A percentile compares a stretch with the other conserved stretches of the same genome.
Conservation (phyloP, 1,140 invertebrate species). For the Habropoda laboriosa region DNA sequence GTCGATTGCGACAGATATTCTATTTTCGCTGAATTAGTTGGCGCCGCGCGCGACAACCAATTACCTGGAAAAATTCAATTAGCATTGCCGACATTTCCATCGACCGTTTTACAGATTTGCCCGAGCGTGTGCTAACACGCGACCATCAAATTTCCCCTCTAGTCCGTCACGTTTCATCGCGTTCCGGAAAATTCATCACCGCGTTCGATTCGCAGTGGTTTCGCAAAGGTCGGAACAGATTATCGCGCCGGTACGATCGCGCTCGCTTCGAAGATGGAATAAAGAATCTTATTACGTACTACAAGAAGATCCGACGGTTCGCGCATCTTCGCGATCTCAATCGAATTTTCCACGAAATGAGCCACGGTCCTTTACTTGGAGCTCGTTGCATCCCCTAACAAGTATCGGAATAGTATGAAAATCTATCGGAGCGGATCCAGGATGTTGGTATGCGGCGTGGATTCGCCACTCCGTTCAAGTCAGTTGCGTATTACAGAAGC, state of each 20-base stretch:
- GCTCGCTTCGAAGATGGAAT: too few species aligned
- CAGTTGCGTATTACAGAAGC: slow-evolving; percentile 58
- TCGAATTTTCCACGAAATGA: not conserved
- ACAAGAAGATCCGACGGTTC: too few species aligned
- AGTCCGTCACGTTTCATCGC: not conserved
- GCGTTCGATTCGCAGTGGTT: too few species aligned
- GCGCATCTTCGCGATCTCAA: not conserved
- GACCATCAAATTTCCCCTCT: not conserved
- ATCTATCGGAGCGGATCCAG: too few species aligned
- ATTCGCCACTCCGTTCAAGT: slow-evolving; percentile 41
- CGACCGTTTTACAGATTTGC: slow-evolving; percentile 40
- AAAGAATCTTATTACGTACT: too few species aligned
- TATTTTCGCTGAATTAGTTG: slow-evolving; percentile 56
- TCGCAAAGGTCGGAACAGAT: too few species aligned
- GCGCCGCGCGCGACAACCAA: slow-evolving; percentile 23
- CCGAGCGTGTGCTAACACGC: not conserved
- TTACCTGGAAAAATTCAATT: slow-evolving; percentile 46
- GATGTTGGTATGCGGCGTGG: slow-evolving; percentile 14
- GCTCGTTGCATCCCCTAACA: not conserved
- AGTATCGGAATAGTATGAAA: not conserved
- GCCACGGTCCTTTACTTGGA: not conserved
- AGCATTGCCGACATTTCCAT: slow-evolving; percentile 16
- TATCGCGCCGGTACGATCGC: too few species aligned
- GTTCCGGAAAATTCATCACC: not conserved
- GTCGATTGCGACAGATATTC: slow-evolving; percentile 58